A percentile compares a stretch with the other conserved stretches of the same genome.
Conservation (phyloP, 2,888 invertebrate species). For the Xylota sylvarum region DNA sequence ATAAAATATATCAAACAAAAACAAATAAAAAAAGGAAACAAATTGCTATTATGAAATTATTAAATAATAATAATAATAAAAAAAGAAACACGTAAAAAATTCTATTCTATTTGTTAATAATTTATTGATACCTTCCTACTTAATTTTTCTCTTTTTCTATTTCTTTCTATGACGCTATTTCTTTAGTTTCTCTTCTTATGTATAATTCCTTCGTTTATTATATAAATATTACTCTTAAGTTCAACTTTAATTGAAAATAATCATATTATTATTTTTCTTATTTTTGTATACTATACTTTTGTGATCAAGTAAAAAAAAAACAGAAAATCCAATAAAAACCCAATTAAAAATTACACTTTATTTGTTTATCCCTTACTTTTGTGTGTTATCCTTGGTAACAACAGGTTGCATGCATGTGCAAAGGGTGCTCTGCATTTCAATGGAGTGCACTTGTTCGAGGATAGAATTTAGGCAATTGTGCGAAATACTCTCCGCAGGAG, state of each 20-base stretch:
- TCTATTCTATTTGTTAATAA: slow-evolving; percentile 32
- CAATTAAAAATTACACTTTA: slow-evolving; percentile 15
- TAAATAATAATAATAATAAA: slow-evolving; percentile 14
- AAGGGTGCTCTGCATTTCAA: slow-evolving; percentile 5
- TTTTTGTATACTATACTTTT: slow-evolving; percentile 50
- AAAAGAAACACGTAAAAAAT: slow-evolving; percentile 6
- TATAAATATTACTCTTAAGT: neutral
- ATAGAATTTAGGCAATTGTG: slow-evolving; percentile 7
- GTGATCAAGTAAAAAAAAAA: slow-evolving; percentile 45
- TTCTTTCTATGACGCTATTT: neutral
- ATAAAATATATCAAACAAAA: slow-evolving; percentile 18
- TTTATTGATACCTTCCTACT: slow-evolving; percentile 43
- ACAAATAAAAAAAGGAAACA: slow-evolving; percentile 17
- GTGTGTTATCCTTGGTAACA: slow-evolving; percentile 14
- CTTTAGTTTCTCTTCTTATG: neutral
- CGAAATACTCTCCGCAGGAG: neutral
- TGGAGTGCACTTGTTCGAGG: slow-evolving; percentile 9
- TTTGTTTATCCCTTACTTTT: neutral
- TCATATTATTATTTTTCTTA: slow-evolving; percentile 23
- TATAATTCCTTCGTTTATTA: slow-evolving; percentile 6
- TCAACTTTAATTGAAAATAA: slow-evolving; percentile 12
- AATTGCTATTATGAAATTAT: slow-evolving; percentile 27
- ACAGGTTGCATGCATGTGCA: slow-evolving; percentile 26
- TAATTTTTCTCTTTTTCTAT: slow-evolving; percentile 18
- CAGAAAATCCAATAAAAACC: slow-evolving; percentile 44